Conservation (phyloP, 2,113 vertebrate species). For the Alligator mississippiensis region DNA sequence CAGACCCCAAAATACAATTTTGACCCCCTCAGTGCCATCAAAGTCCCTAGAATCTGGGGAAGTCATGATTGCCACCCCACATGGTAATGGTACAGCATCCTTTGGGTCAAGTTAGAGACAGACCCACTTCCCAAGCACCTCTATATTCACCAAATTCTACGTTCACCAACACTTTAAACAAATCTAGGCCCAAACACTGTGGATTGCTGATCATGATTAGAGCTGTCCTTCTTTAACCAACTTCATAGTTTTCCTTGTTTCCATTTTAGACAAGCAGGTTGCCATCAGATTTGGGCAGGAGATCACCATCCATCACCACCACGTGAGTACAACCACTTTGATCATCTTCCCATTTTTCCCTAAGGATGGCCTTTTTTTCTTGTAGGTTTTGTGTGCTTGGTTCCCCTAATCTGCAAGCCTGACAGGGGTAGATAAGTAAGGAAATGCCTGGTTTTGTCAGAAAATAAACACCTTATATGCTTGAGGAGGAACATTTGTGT, state of each 20-base stretch:
- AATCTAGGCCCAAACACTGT: neutral
- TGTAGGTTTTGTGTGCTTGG: neutral
- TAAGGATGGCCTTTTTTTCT: neutral
- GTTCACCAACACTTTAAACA: neutral
- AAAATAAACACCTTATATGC: neutral
- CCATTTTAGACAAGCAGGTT: neutral
- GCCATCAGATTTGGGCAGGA: neutral
- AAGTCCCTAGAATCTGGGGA: too few relatives aligned
- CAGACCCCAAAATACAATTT: neutral
- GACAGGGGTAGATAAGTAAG: neutral
- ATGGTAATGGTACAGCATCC: too few relatives aligned
- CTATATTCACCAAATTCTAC: neutral
- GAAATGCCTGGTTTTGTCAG: neutral
- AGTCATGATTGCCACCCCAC: too few relatives aligned
- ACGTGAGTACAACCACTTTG: slow-evolving; percentile 1
- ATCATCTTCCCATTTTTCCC: neutral
- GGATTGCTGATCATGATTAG: neutral
- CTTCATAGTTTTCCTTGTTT: neutral
- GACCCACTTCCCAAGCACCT: too few relatives aligned
- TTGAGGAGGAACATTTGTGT: neutral
- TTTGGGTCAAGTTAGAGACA: too few relatives aligned
- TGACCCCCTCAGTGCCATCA: too few relatives aligned
- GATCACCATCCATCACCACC: neutral
- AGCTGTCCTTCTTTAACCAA: neutral
- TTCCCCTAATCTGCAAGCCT: neutral